These are phyloP conservation scores for Acanthopleura granulata DNA, from an alignment of 2,888 invertebrate species.

Conservation along the genomic window DNA sequence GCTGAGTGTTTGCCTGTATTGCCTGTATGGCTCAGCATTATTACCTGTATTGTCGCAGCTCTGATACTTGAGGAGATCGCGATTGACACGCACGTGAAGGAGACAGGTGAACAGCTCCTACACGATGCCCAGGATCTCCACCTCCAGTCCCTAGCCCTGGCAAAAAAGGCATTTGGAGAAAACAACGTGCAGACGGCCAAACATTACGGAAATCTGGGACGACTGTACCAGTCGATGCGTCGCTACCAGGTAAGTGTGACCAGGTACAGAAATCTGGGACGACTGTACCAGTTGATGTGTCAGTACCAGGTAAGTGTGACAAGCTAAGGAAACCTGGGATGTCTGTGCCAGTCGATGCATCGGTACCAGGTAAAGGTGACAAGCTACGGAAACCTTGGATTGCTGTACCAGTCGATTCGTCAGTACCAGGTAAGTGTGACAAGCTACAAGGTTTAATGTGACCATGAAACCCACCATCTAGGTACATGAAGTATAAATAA, in stretches of 20 bases:
- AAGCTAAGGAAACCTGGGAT: too few species aligned
- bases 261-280: too few species aligned
- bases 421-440: constrained; percentile 77
- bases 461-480: too few species aligned
- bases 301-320: constrained; percentile 77
- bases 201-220: constrained; percentile 94
- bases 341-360: constrained; percentile 94
- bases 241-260: constrained; percentile 77
- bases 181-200: constrained; percentile 95
- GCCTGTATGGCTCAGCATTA: too few species aligned
- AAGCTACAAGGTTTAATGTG: too few species aligned
- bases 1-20: too few species aligned
- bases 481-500: too few species aligned
- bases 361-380: constrained; percentile 77
- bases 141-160: constrained; percentile 83
- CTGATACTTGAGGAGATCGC: constrained; percentile 94
- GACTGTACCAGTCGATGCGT: constrained; percentile 94
- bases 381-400: too few species aligned
- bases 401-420: constrained; percentile 94
- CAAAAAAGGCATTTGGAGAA: constrained; percentile 89
- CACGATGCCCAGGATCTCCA: constrained; percentile 87
- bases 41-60: constrained; percentile 74
- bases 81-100: constrained; percentile 77
- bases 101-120: constrained; percentile 75
- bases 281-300: constrained; percentile 94